Evolutionary conservation across 1,140 invertebrate genomes (phyloP).

Genomic region (Macrocentrus cingulum): DNA sequence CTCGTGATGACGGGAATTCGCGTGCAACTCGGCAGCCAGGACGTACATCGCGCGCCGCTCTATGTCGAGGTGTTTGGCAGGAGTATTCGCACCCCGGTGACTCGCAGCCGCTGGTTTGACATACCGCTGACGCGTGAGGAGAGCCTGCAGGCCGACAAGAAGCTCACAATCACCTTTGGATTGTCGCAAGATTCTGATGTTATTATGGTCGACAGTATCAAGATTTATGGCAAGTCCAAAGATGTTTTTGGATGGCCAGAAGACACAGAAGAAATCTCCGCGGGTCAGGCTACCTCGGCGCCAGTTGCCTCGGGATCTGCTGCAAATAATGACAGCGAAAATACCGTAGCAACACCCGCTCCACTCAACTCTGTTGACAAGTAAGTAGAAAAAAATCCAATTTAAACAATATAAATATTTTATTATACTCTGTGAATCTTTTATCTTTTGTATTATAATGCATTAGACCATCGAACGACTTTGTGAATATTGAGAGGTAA

Average conservation of each 20-base stretch:
- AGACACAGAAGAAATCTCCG: slow-evolving; percentile 81
- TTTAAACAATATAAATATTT: too few relatives aligned
- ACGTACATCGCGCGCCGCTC: slow-evolving; percentile 78
- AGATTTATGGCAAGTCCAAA: slow-evolving; percentile 94
- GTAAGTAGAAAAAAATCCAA: slow-evolving; percentile 39
- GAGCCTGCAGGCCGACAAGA: slow-evolving; percentile 90
- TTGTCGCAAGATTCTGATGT: slow-evolving; percentile 87
- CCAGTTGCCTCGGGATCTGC: slow-evolving; percentile 42
- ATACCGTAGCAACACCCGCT: slow-evolving; percentile 45
- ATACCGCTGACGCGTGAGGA: slow-evolving; percentile 93
- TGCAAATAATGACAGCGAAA: slow-evolving; percentile 54
- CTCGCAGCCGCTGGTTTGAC: slow-evolving; percentile 90
- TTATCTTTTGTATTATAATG: slow-evolving; percentile 42
- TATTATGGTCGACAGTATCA: slow-evolving; percentile 91
- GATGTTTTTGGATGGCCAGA: slow-evolving; percentile 97
- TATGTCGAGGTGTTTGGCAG: slow-evolving; percentile 79
- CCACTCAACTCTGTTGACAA: slow-evolving; percentile 62
- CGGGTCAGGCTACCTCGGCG: slow-evolving; percentile 60
- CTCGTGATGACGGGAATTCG: slow-evolving; percentile 87
- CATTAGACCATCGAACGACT: slow-evolving; percentile 52
- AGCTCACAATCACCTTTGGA: slow-evolving; percentile 86
- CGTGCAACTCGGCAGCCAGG: slow-evolving; percentile 85
- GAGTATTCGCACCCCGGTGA: slow-evolving; percentile 73
- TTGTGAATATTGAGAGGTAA: slow-evolving; percentile 55
- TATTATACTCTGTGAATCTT: slow-evolving; percentile 30